These are phyloP conservation scores for Zophobas atratus DNA, from an alignment of 1,140 invertebrate genomes.

Conservation along the genomic window DNA sequence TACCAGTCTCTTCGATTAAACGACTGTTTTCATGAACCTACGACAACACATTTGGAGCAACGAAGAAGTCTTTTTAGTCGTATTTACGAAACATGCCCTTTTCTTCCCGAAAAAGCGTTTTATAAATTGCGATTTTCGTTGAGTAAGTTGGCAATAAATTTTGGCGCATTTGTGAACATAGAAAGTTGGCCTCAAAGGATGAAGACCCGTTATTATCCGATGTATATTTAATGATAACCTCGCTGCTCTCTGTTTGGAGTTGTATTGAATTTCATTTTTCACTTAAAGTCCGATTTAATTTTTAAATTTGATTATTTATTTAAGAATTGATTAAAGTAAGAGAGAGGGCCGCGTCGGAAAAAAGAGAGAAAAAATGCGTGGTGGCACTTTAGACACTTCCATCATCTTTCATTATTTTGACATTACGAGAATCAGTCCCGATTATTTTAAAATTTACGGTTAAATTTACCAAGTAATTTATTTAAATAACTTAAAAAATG, in stretches of 20 bases:
- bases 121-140: neutral
- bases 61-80: neutral
- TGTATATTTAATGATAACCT: conserved; percentile 12
- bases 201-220: neutral
- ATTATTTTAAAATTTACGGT: conserved; percentile 15
- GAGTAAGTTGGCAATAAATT: conserved; percentile 16
- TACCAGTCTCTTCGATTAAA: neutral
- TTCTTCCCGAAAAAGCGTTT: neutral
- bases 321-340: neutral
- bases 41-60: neutral
- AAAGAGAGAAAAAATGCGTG: neutral
- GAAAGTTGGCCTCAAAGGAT: conserved; percentile 3
- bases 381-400: conserved; percentile 4
- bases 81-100: neutral
- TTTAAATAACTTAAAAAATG: conserved; percentile 3
- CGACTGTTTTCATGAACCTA: neutral
- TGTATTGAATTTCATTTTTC: conserved; percentile 1
- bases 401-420: conserved; percentile 16
- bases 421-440: neutral
- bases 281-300: neutral
- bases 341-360: neutral
- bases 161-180: conserved; percentile 13
- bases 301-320: conserved; percentile 17
- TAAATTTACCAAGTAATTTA: conserved; percentile 5
- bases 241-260: neutral